Conservation (phyloP, 2,113 vertebrate species). For the Psilopogon haemacephalus region DNA sequence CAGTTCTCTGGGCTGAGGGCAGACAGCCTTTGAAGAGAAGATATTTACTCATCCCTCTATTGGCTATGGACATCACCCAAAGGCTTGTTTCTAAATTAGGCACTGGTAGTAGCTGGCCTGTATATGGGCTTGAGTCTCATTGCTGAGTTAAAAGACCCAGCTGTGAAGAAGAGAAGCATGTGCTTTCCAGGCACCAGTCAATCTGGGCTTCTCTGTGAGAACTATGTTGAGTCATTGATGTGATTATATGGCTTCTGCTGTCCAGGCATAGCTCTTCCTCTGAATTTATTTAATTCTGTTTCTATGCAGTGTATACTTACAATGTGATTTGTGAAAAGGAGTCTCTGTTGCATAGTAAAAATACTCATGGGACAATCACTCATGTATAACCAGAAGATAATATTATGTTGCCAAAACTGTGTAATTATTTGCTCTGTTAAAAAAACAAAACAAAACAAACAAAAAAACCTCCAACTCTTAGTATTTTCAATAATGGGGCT, state of each 20-base stretch:
- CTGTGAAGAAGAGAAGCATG: not conserved
- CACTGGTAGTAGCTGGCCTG: not conserved
- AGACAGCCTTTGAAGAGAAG: not conserved
- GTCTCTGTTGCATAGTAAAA: not conserved
- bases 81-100: not conserved
- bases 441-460: too few relatives aligned
- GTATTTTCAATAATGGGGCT: not conserved
- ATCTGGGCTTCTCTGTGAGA: fast-evolving
- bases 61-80: not conserved
- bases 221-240: not conserved
- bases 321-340: not conserved
- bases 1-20: not conserved
- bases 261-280: not conserved
- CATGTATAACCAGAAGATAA: not conserved
- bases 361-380: not conserved
- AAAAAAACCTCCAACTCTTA: not conserved
- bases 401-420: not conserved
- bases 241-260: not conserved
- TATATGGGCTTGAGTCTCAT: not conserved
- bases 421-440: not conserved
- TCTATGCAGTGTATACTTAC: not conserved
- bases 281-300: not conserved
- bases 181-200: not conserved
- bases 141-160: not conserved
- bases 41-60: not conserved